Conservation (phyloP, 2,797 vertebrate species). For the Odontamblyopus lacepedii region DNA sequence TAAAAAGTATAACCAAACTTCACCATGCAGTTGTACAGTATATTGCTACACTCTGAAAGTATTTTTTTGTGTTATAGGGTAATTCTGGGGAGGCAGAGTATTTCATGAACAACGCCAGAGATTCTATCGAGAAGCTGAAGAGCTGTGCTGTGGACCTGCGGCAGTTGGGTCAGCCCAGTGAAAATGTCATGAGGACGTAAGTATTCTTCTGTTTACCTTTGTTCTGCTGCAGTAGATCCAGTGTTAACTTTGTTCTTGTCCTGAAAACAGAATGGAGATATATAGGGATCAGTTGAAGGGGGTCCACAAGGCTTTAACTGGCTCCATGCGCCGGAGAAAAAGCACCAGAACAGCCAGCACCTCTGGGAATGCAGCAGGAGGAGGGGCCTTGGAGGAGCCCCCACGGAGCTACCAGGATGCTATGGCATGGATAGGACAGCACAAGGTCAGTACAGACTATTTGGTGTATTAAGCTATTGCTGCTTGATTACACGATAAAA, state of each 20-base stretch:
- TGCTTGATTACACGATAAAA: neutral
- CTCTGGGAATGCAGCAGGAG: neutral
- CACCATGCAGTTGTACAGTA: neutral
- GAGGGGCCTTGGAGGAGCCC: constrained; percentile 66
- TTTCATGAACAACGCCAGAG: constrained; percentile 62
- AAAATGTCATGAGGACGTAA: constrained; percentile 67
- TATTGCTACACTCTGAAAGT: neutral
- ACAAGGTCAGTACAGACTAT: constrained; percentile 59
- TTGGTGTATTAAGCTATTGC: neutral
- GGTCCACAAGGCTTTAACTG: constrained; percentile 55
- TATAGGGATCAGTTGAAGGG: constrained; percentile 69
- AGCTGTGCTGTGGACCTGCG: constrained; percentile 48
- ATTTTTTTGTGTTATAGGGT: constrained; percentile 47
- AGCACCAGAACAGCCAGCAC: constrained; percentile 46
- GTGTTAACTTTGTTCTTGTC: neutral
- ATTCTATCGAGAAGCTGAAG: constrained; percentile 65
- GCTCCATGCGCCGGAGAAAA: constrained; percentile 51
- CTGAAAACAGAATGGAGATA: constrained; percentile 55
- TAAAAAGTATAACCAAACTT: neutral
- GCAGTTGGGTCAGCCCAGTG: constrained; percentile 66
- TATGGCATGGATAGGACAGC: constrained; percentile 75
- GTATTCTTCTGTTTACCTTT: neutral
- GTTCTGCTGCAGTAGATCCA: neutral
- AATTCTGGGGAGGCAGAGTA: constrained; percentile 51
- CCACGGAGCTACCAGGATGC: constrained; percentile 66